These are phyloP conservation scores for Chrosomus eos DNA, from an alignment of 2,797 vertebrate genomes.

Conservation along the genomic window DNA sequence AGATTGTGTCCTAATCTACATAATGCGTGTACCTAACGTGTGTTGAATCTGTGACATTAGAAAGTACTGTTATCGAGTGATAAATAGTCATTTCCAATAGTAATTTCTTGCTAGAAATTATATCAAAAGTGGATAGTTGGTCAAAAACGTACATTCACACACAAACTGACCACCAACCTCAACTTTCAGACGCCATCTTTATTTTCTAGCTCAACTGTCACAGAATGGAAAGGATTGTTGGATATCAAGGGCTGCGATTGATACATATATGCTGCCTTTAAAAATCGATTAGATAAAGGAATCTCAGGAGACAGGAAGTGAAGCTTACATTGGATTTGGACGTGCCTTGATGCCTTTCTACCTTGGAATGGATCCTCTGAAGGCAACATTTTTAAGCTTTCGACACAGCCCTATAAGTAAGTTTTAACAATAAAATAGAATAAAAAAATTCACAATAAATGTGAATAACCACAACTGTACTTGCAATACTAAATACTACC, in stretches of 20 bases:
- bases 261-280: neutral
- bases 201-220: neutral
- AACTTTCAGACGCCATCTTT: neutral
- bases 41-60: neutral
- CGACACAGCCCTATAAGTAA: neutral
- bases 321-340: neutral
- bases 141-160: neutral
- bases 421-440: neutral
- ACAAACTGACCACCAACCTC: neutral
- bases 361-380: neutral
- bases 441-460: neutral
- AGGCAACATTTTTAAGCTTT: neutral
- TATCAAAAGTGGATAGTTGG: neutral
- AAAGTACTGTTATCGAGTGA: neutral
- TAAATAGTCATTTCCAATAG: neutral
- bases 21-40: neutral
- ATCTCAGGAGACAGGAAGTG: neutral
- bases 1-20: neutral
- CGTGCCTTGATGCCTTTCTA: neutral
- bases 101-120: neutral
- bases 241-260: neutral
- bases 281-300: neutral
- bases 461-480: neutral
- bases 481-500: too few relatives aligned
- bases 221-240: neutral